Conservation (phyloP, 2,797 vertebrate genomes). For the Hylomyscus alleni region DNA sequence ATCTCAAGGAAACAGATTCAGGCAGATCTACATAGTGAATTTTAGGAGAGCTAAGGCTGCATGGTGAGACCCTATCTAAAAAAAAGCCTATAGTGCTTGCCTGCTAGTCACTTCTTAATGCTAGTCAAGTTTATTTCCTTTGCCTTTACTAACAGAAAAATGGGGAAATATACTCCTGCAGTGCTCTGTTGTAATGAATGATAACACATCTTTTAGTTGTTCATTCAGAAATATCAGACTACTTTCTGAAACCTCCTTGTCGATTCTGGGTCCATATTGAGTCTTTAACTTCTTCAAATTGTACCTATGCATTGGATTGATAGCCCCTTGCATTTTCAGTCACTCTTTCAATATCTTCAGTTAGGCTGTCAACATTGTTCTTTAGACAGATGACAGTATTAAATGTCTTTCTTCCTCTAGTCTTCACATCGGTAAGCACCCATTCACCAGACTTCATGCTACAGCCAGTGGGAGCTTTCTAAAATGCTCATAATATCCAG, state of each 20-base stretch:
- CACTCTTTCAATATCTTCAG: neutral
- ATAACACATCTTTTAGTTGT: neutral
- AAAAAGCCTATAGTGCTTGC: neutral
- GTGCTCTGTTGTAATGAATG: neutral
- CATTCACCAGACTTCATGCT: neutral
- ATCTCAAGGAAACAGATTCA: neutral
- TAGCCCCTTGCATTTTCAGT: neutral
- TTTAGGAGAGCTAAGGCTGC: neutral
- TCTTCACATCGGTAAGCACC: neutral
- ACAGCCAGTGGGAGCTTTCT: neutral
- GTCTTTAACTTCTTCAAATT: neutral
- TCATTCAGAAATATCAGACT: neutral
- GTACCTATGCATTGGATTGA: neutral
- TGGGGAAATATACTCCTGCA: neutral
- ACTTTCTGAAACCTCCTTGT: neutral
- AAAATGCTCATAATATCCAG: neutral
- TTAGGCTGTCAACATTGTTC: neutral
- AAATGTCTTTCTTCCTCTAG: neutral
- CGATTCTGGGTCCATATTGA: neutral
- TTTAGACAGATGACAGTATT: neutral
- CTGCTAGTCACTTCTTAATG: neutral
- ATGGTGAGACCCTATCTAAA: neutral
- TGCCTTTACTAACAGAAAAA: neutral
- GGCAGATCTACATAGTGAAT: neutral
- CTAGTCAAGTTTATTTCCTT: conserved; percentile 2